phyloP scores from a whole-genome alignment of 2,888 invertebrate species.

The Lottia scabra region DNA sequence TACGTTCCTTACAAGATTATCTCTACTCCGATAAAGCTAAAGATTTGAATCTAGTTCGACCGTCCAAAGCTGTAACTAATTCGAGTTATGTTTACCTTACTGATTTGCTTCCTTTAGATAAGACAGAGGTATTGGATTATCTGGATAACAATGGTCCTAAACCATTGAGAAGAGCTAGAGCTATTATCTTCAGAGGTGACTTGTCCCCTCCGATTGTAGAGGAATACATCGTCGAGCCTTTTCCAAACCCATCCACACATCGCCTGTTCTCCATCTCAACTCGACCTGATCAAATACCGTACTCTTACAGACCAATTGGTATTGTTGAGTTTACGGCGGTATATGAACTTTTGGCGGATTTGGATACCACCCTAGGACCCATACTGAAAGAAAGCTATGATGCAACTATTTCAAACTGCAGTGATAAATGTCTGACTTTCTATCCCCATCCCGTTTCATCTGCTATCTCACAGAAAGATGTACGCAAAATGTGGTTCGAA shows the following conservation, averaged over 20 bases:
- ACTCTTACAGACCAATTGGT: constrained; percentile 42
- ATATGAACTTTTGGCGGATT: constrained; percentile 15
- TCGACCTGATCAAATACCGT: constrained; percentile 36
- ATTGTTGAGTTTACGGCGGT: constrained; percentile 34
- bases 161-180: constrained; percentile 43
- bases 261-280: constrained; percentile 25
- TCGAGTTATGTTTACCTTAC: constrained; percentile 35
- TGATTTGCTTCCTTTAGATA: constrained; percentile 41
- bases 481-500: constrained; percentile 43
- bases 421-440: constrained; percentile 39
- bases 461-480: constrained; percentile 29
- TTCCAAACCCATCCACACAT: constrained; percentile 39
- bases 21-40: constrained; percentile 26
- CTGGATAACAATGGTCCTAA: constrained; percentile 29
- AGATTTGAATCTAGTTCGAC: constrained; percentile 29
- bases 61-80: constrained; percentile 16
- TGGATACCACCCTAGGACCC: constrained; percentile 34
- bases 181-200: constrained; percentile 48
- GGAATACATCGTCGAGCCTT: constrained; percentile 50
- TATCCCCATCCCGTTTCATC: constrained; percentile 36
- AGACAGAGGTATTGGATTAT: constrained; percentile 31
- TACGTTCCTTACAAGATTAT: constrained; percentile 27
- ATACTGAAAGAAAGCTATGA: constrained; percentile 52
- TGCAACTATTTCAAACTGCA: constrained; percentile 40
- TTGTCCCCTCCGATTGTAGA: constrained; percentile 35